These are phyloP conservation scores for Corticium candelabrum DNA, from an alignment of 37 sponge, comb jelly and placozoan genomes.

Conservation along the genomic window DNA sequence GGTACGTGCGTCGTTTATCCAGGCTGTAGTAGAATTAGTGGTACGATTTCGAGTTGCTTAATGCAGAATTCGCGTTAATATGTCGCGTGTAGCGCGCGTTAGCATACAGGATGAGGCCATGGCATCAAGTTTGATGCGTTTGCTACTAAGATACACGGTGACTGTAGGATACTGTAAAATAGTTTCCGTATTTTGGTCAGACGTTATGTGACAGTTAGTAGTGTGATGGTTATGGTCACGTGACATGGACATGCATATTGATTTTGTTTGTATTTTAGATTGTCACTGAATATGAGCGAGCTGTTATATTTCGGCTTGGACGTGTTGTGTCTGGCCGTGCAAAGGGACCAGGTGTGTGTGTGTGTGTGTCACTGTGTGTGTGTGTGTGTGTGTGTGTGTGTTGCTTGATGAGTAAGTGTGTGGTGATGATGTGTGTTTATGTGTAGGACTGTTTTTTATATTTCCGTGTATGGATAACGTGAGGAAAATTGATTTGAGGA, in stretches of 20 bases:
- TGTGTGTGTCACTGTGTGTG: background rate
- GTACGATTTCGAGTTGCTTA: too few relatives aligned
- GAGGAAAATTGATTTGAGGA: conserved; percentile 55
- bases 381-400: background rate
- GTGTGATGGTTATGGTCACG: too few relatives aligned
- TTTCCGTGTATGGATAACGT: conserved; percentile 78
- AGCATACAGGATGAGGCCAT: too few relatives aligned
- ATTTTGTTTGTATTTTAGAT: conserved; percentile 18
- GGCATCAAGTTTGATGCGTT: background rate
- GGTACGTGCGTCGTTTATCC: too few relatives aligned
- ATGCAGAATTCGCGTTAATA: too few relatives aligned
- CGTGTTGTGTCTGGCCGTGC: conserved; percentile 59
- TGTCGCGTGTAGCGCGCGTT: too few relatives aligned
- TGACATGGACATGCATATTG: conserved; percentile 6
- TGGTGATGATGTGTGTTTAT: background rate
- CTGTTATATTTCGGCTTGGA: conserved; percentile 90
- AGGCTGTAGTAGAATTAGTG: too few relatives aligned
- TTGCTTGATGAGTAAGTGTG: background rate
- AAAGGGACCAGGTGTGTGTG: conserved; percentile 59
- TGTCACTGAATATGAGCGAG: conserved; percentile 76
- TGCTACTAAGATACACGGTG: background rate
- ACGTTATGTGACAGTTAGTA: too few relatives aligned
- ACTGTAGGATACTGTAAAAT: background rate
- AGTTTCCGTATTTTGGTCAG: background rate
- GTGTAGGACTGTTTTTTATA: conserved; percentile 60